Evolutionary conservation across 2,888 invertebrate genomes (phyloP), one percentile per base, ranked within the genome.

Genomic region (Acanthosoma haemorrhoidale): DNA sequence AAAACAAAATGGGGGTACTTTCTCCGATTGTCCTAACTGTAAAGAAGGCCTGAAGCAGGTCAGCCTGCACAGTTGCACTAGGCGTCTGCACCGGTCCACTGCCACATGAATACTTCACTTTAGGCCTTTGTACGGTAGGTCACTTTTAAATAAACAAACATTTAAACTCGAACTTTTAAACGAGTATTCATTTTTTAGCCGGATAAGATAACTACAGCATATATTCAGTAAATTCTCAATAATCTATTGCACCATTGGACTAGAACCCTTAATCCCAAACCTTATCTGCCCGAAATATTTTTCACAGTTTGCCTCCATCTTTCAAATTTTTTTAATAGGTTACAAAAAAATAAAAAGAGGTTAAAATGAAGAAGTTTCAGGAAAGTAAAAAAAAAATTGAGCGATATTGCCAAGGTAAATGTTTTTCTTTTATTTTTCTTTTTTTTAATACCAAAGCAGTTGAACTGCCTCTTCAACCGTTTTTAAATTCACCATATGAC

Each of bases 361-460:
- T n/a, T n/a, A n/a, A n/a, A n/a, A 51, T 51, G 51, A 4, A 25
- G n/a, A 51, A 51, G 51, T 51, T 51, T 25, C 51, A n/a, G n/a
- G 51, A 51, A 51, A 51, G 51, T 51, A 51, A 51, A 25, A 51
- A 51, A 25, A 51, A 51, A 29, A 51, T 51, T 25, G 51, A 51
- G n/a, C 13, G 29, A 2, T 51, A 51, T 51, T 51, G 32, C 9
- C 32, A 18, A 25, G 51, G 51, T 51, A 51, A 41, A 4, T n/a
- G 6, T 21, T 43, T 21, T 13, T 16, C 1, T 51, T 5, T n/a
- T 29, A 2, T 25, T 51, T 25, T 13, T 1, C 21, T 25, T 51
- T 2, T 6, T 51, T 43, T 25, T 13, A 5, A 43, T 43, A 43
- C 13, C 1, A 18, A 43, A 18, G 18, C 18, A n/a, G n/a, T n/a